Base-by-base conservation (phyloP, 2,797 vertebrate genomes). In the Cetoscarus ocellatus region DNA sequence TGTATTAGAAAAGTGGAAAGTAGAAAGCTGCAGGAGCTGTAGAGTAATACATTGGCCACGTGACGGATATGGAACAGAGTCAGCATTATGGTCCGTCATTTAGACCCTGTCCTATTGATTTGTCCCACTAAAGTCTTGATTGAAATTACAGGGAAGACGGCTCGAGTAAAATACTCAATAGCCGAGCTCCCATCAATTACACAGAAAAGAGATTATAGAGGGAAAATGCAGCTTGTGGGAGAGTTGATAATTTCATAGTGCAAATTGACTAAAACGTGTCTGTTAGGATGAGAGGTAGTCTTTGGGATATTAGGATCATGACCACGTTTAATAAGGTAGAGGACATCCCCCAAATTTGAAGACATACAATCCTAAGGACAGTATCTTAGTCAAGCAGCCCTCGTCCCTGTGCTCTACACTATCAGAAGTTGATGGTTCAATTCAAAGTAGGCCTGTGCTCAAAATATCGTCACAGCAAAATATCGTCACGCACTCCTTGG, bases 81-180 rank as follows among this genome's bases (percentile, higher is more conserved):
- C 83, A 83, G 87, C 77, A 68, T 79, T 85, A 75, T 61, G 47
- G 58, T 50, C 56, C 67, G 67, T 77, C 84, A 86, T 86, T 90
- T 81, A 81, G 83, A 75, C 56, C 68, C 64, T 58, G 75, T 86
- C 83, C 60, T 79, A 89, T 91, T 84, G 88, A 92, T 92, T 84
- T 80, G 80, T 77, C 73, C 79, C 61, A 76, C 82, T 83, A 67
- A 80, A 84, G 77, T 69, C 83, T 72, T 84, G 83, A 87, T 82
- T 89, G 82, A 88, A 91, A 89, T 88, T 84, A 86, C 70, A 71
- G 70, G 45, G 72, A 80, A 77, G 82, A 72, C 73, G 15, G 82
- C 71, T 51, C 48, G 67, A 60, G 79, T 79, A 70, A 85, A 88
- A 88, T 76, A 84, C 78, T 82, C 80, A 71, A 84, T 88, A 74